Conservation (phyloP, 2,113 vertebrate species). For the Epinephelus lanceolatus region DNA sequence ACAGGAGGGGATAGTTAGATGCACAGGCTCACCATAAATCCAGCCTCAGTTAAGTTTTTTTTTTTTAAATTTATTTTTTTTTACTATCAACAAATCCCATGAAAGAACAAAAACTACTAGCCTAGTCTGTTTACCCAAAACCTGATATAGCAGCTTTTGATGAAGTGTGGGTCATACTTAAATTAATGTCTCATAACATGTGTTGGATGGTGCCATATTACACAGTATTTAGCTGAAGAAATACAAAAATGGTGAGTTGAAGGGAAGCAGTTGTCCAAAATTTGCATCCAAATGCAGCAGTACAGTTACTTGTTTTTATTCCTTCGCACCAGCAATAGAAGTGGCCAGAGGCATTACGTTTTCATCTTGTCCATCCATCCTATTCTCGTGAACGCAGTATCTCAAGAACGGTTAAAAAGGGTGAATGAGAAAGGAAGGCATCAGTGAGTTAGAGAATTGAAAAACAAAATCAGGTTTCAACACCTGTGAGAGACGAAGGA, state of each 20-base stretch:
- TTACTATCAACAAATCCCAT: not conserved
- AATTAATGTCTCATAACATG: not conserved
- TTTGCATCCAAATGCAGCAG: not conserved
- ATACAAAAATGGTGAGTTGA: not conserved
- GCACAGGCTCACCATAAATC: not conserved
- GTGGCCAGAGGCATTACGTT: no score
- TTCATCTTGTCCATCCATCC: no score
- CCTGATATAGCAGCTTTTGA: not conserved
- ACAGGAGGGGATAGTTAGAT: not conserved
- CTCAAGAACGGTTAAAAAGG: not conserved
- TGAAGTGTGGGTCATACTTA: not conserved
- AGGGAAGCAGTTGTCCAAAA: not conserved
- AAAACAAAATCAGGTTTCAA: constrained; percentile 2
- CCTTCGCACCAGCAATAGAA: no score
- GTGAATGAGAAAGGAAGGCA: not conserved
- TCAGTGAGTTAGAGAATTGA: constrained; percentile 10
- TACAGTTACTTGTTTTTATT: not conserved
- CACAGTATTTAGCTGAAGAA: not conserved
- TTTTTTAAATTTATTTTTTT: not conserved
- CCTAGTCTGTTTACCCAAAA: not conserved
- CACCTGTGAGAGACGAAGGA: constrained; percentile 19
- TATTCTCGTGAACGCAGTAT: no score
- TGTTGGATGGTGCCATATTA: not conserved
- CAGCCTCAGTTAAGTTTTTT: not conserved
- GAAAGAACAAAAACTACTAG: not conserved